These are phyloP conservation scores for Grammomys surdaster DNA, from an alignment of 2,113 vertebrate species.

Conservation along the genomic window DNA sequence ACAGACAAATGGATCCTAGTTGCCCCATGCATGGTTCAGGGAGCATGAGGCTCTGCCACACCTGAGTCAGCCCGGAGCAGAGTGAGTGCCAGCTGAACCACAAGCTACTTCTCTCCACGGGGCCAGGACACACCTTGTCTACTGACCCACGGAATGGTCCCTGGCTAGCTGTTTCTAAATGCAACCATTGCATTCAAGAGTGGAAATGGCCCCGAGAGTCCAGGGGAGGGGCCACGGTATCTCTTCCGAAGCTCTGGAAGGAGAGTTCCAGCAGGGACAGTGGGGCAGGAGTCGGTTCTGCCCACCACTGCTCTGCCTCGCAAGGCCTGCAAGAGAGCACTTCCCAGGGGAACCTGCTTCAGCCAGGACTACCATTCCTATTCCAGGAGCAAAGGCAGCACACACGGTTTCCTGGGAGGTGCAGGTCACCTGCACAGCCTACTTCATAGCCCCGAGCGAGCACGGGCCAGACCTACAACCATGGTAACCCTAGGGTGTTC, in stretches of 20 bases:
- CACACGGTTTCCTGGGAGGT: background rate
- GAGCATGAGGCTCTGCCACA: background rate
- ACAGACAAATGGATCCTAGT: background rate
- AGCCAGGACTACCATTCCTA: background rate
- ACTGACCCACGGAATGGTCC: slow-evolving; percentile 67
- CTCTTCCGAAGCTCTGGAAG: background rate
- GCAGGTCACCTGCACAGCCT: background rate
- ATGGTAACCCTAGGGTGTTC: background rate
- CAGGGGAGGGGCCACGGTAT: slow-evolving; percentile 78
- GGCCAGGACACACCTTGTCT: background rate
- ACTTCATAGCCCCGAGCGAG: background rate
- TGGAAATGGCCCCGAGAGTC: slow-evolving; percentile 81
- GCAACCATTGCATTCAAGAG: slow-evolving; percentile 86
- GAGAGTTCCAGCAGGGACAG: background rate
- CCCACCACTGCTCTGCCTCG: background rate
- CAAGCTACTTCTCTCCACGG: background rate
- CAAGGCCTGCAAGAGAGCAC: background rate
- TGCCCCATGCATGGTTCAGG: background rate
- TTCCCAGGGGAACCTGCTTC: background rate
- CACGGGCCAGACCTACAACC: background rate
- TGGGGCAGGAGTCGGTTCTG: background rate
- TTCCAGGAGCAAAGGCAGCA: background rate
- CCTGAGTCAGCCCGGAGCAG: fast-evolving
- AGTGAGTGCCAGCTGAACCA: background rate
- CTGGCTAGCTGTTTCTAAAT: slow-evolving; percentile 78